Conservation (phyloP, 2,113 vertebrate genomes). For the Hirundichthys speculiger region DNA sequence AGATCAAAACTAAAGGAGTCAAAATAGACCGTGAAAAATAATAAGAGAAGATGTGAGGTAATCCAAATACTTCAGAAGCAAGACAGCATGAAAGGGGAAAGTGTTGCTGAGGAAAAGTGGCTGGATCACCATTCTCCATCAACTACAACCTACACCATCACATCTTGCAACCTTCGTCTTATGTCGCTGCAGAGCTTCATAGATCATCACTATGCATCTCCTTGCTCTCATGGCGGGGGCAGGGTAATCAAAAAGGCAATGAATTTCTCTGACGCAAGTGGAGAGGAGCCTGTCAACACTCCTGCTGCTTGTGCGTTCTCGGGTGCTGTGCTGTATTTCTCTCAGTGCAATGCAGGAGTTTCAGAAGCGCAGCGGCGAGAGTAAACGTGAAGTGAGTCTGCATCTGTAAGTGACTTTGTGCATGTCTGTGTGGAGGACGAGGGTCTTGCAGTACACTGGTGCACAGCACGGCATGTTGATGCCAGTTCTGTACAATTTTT, state of each 20-base stretch:
- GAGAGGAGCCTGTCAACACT: constrained; percentile 48
- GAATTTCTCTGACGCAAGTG: constrained; percentile 66
- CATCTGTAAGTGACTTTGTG: constrained; percentile 14
- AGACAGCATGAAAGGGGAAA: constrained; percentile 25
- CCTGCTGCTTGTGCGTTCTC: constrained; percentile 32
- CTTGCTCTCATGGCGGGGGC: constrained; percentile 38
- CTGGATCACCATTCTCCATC: constrained; percentile 30
- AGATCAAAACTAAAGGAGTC: constrained; percentile 24
- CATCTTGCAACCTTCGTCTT: constrained; percentile 23
- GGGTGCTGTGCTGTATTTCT: constrained; percentile 41
- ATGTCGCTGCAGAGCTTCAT: constrained; percentile 54
- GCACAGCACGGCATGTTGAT: constrained; percentile 13
- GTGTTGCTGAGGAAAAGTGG: constrained; percentile 44
- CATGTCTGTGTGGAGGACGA: constrained; percentile 15
- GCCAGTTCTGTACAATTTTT: constrained; percentile 9
- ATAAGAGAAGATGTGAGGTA: constrained; percentile 6
- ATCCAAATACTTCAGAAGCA: constrained; percentile 17
- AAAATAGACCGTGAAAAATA: constrained; percentile 1
- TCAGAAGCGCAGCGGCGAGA: constrained; percentile 50
- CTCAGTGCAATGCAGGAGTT: constrained; percentile 70
- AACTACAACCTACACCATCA: constrained; percentile 31
- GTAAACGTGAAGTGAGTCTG: constrained; percentile 26
- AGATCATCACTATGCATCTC: constrained; percentile 51
- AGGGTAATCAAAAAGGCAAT: constrained; percentile 52
- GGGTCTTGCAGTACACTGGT: too few relatives aligned